Evolutionary conservation across 2,797 vertebrate species (phyloP).

Genomic region (Hemibagrus guttatus): DNA sequence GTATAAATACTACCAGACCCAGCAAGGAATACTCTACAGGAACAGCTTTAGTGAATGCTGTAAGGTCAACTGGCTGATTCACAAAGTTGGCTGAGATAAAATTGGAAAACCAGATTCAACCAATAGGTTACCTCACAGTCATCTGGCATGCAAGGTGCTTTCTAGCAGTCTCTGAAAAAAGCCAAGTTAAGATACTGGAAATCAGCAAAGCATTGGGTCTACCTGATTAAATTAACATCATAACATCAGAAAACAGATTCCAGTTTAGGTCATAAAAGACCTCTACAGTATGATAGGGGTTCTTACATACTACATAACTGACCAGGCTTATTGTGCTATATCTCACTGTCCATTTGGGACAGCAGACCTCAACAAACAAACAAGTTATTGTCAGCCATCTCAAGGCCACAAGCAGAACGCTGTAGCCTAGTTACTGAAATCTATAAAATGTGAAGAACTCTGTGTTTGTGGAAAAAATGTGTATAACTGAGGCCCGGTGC

Average conservation of each 20-base stretch:
- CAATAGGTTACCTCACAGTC: not conserved
- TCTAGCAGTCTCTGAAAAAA: conserved; percentile 7
- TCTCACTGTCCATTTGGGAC: not conserved
- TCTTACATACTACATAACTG: not conserved
- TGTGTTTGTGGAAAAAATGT: not conserved
- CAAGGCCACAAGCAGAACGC: not conserved
- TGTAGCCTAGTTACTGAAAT: not conserved
- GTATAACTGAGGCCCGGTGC: not conserved
- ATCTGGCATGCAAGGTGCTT: not conserved
- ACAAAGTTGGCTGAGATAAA: conserved; percentile 1
- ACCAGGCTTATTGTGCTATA: not conserved
- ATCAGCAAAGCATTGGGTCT: not conserved
- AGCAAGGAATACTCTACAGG: not conserved
- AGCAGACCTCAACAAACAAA: not conserved
- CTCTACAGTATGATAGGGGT: not conserved
- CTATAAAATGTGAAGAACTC: not conserved
- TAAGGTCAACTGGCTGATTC: not conserved
- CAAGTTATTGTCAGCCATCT: not conserved
- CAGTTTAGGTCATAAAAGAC: not conserved
- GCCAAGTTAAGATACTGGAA: not conserved
- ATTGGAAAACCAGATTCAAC: not conserved
- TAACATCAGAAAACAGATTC: not conserved
- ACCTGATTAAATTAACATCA: not conserved
- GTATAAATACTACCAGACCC: not conserved
- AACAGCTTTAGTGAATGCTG: not conserved